Base-by-base conservation (phyloP, 2,888 invertebrate genomes). In the Anoplius nigerrimus region DNA sequence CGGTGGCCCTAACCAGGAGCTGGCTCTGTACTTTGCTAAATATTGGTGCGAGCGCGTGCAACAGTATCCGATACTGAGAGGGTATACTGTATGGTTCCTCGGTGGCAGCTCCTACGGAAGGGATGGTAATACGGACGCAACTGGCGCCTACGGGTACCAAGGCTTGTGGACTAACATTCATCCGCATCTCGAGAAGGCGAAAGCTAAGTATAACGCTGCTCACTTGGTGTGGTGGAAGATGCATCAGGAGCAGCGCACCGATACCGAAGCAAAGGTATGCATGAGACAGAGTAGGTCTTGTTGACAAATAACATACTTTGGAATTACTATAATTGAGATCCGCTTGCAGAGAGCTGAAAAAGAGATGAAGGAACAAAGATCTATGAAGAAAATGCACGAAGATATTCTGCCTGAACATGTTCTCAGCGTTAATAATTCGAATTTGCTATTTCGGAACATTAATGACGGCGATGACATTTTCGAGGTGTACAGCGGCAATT, bases 1-100 rank as follows among this genome's bases (percentile, higher is more conserved):
- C 61, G 93, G 93, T 24, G 93, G 93, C 0, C 89, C 93, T 13
- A 93, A 92, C 88, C 93, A 93, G 82, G 93, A 94, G 86, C 89
- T 93, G 82, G 92, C 90, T 0, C 84, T 93, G n/a, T 82, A 81
- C 52, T 86, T 86, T 71, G 84, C 85, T 1, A 66, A 82, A 15
- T 78, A 83, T 92, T 66, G 84, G 91, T 76, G 79, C 51, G 48
- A 80, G 53, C 79, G 75, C 64, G 75, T 74, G 8, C 66, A 77
- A 20, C 73, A 81, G 63, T 81, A 77, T 74, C 86, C 85, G 60
- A 81, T 86, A 65, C 72, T 86, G 48, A 75, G 70, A 24, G 62
- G 75, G 45, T 86, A 86, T 74, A 76, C 78, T 21, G 86, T 85
- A 27, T 86, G 85, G 84, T 82, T 86, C 60, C 66, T 83, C 34